Evolutionary conservation across 2,888 invertebrate species (phyloP).

Genomic region (Leucophenga maculata): DNA sequence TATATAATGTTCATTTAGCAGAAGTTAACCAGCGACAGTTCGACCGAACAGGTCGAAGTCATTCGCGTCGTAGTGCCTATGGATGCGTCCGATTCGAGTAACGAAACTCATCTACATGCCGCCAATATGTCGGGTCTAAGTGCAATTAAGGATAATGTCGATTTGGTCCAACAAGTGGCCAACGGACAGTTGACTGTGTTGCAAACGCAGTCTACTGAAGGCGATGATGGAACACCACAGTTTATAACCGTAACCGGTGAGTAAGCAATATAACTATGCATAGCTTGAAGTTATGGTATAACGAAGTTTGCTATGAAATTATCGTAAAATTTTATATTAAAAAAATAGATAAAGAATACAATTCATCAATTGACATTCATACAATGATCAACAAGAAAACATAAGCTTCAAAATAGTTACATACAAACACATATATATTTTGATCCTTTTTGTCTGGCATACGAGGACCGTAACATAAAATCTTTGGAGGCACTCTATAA

Average conservation of each 20-base stretch:
- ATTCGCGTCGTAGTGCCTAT: constrained; percentile 69
- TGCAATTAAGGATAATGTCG: constrained; percentile 61
- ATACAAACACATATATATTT: no score
- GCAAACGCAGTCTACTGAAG: constrained; percentile 59
- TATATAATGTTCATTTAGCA: constrained; percentile 45
- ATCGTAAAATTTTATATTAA: no score
- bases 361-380: no score
- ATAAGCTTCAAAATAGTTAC: no score
- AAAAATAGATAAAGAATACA: no score
- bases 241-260: constrained; percentile 71
- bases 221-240: constrained; percentile 63
- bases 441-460: no score
- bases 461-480: no score
- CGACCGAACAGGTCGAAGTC: constrained; percentile 55
- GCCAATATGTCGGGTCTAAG: constrained; percentile 58
- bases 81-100: constrained; percentile 70
- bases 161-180: constrained; percentile 68
- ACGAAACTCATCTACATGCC: constrained; percentile 56
- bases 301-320: no score
- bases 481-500: no score
- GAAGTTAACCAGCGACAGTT: constrained; percentile 60
- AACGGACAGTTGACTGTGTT: constrained; percentile 69
- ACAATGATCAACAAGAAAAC: no score
- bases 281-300: no score
- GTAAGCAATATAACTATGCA: constrained; percentile 26